Evolutionary conservation across 2,113 vertebrate genomes (phyloP).

Genomic region (Lycocorax pyrrhopterus): DNA sequence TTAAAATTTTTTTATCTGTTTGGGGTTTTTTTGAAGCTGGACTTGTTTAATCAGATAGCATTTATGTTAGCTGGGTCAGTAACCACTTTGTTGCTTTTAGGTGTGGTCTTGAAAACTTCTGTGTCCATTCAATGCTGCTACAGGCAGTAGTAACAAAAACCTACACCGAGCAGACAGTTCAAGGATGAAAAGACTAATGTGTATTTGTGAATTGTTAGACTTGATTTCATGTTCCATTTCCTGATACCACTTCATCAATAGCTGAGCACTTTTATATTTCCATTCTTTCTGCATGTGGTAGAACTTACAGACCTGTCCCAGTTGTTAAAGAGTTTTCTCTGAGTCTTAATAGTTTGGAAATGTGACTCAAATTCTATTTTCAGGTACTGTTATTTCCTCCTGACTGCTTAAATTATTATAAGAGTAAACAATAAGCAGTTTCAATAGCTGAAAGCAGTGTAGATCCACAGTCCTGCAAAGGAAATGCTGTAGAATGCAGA

Average conservation of each 20-base stretch:
- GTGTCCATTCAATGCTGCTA: background rate
- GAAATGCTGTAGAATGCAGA: background rate
- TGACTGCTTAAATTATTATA: background rate
- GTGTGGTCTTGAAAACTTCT: background rate
- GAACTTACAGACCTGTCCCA: background rate
- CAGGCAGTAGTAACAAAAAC: background rate
- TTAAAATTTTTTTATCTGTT: background rate
- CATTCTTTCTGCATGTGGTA: background rate
- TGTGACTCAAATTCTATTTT: background rate
- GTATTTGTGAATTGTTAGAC: background rate
- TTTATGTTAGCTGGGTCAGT: background rate
- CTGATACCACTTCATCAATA: background rate
- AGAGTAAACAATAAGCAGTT: background rate
- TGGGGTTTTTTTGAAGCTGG: background rate
- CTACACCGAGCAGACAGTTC: fast-evolving
- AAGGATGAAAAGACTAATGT: background rate
- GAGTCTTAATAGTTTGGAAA: background rate
- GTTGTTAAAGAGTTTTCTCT: background rate
- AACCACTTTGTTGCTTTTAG: background rate
- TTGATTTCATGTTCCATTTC: background rate
- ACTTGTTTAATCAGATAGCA: background rate
- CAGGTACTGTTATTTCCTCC: background rate
- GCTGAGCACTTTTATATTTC: background rate
- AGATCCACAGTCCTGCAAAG: background rate
- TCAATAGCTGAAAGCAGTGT: background rate